Conservation (phyloP, 2,797 vertebrate species). For the Hoplostethus atlanticus region DNA sequence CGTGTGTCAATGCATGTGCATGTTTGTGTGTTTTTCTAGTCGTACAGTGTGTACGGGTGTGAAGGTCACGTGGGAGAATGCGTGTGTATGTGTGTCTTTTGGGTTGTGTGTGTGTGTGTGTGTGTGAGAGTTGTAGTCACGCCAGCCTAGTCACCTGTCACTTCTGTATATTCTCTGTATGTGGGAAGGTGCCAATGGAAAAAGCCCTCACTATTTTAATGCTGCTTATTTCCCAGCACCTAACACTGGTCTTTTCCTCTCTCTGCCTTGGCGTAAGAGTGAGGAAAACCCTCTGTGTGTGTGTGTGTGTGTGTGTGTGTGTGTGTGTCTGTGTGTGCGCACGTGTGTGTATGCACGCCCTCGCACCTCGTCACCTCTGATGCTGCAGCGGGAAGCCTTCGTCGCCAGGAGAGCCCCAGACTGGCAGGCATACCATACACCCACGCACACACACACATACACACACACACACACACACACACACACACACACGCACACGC, state of each 20-base stretch:
- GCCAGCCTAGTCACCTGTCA: slow-evolving; percentile 78
- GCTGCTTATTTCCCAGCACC: slow-evolving; percentile 80
- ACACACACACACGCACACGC: slow-evolving; percentile 12
- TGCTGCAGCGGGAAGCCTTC: slow-evolving; percentile 77
- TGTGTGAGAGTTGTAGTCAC: slow-evolving; percentile 50
- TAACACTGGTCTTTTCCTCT: slow-evolving; percentile 77
- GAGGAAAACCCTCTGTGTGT: slow-evolving; percentile 78
- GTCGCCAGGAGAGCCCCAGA: slow-evolving; percentile 83
- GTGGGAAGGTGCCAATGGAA: slow-evolving; percentile 76
- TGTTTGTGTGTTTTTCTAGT: neutral
- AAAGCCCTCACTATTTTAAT: slow-evolving; percentile 77
- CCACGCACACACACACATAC: slow-evolving; percentile 61
- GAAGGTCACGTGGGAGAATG: slow-evolving; percentile 26
- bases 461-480: slow-evolving; percentile 11
- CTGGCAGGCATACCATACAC: slow-evolving; percentile 80
- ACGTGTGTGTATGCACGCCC: slow-evolving; percentile 62
- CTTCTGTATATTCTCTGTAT: slow-evolving; percentile 68
- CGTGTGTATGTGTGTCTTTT: slow-evolving; percentile 8
- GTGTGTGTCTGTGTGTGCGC: slow-evolving; percentile 22
- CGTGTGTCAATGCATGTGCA: neutral
- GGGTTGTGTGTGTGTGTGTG: slow-evolving; percentile 24
- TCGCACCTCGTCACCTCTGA: slow-evolving; percentile 83
- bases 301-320: slow-evolving; percentile 30
- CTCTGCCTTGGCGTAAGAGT: slow-evolving; percentile 67
- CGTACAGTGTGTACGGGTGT: neutral